These are phyloP conservation scores for Pemphredon lugubris DNA, from an alignment of 2,888 invertebrate species.

Conservation along the genomic window DNA sequence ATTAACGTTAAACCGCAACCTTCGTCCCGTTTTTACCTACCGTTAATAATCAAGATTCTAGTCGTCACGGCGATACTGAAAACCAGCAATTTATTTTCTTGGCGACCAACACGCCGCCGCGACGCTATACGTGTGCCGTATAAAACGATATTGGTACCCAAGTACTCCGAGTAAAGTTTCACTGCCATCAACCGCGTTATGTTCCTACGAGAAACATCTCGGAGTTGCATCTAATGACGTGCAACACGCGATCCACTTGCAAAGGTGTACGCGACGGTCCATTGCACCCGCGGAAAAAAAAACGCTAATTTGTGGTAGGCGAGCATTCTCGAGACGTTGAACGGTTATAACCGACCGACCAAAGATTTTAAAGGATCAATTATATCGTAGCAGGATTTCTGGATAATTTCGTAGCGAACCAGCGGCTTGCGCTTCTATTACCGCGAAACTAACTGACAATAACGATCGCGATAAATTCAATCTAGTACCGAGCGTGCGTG, in stretches of 20 bases:
- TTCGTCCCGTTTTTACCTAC: no score
- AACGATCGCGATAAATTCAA: neutral
- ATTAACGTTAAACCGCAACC: no score
- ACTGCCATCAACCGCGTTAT: constrained; percentile 46
- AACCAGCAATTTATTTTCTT: constrained; percentile 11
- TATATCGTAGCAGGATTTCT: neutral
- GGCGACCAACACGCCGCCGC: constrained; percentile 5
- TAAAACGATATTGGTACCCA: constrained; percentile 21
- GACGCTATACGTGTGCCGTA: constrained; percentile 26
- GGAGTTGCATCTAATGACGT: constrained; percentile 57
- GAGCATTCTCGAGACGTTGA: neutral
- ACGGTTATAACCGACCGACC: constrained; percentile 2
- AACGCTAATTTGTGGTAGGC: constrained; percentile 34
- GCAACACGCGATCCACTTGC: constrained; percentile 56
- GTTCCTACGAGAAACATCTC: constrained; percentile 37
- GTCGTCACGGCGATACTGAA: neutral
- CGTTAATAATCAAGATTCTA: neutral
- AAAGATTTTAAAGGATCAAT: constrained; percentile 13
- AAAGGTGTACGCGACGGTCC: constrained; percentile 38
- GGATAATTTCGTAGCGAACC: neutral
- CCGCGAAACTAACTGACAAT: no score
- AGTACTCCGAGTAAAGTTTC: constrained; percentile 31
- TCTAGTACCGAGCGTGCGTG: no score
- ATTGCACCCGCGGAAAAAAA: constrained; percentile 39
- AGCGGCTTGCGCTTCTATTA: neutral